These are phyloP conservation scores for Pollimyrus isidori DNA, from an alignment of 2,113 vertebrate genomes.

Conservation along the genomic window DNA sequence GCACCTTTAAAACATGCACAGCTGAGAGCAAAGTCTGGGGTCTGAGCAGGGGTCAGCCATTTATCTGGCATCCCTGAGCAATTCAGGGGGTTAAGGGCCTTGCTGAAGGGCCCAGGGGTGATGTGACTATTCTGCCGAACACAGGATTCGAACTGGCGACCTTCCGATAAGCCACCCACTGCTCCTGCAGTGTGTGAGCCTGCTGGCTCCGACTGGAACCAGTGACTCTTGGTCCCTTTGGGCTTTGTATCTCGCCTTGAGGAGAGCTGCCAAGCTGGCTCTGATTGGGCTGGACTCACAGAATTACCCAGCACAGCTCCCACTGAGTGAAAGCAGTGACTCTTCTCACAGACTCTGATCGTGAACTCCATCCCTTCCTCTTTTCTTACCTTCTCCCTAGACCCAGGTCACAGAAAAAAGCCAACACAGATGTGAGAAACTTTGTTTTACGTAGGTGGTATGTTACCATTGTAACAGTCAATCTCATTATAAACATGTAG, in stretches of 20 bases:
- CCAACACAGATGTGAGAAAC: background rate
- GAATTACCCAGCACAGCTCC: background rate
- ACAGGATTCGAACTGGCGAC: background rate
- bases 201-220: background rate
- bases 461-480: background rate
- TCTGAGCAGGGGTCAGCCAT: background rate
- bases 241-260: background rate
- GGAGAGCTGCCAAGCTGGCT: background rate
- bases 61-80: background rate
- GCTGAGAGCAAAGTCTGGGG: background rate
- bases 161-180: background rate
- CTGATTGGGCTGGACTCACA: background rate
- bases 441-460: background rate
- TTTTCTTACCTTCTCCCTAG: background rate
- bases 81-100: background rate
- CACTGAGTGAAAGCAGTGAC: background rate
- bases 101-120: background rate
- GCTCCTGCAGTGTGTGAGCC: background rate
- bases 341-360: background rate
- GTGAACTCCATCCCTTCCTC: background rate
- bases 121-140: background rate
- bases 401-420: background rate
- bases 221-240: background rate
- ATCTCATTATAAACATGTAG: background rate
- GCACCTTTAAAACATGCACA: background rate